Evolutionary conservation across 2,888 invertebrate genomes (phyloP).

Genomic region (Agonum fuliginosum): DNA sequence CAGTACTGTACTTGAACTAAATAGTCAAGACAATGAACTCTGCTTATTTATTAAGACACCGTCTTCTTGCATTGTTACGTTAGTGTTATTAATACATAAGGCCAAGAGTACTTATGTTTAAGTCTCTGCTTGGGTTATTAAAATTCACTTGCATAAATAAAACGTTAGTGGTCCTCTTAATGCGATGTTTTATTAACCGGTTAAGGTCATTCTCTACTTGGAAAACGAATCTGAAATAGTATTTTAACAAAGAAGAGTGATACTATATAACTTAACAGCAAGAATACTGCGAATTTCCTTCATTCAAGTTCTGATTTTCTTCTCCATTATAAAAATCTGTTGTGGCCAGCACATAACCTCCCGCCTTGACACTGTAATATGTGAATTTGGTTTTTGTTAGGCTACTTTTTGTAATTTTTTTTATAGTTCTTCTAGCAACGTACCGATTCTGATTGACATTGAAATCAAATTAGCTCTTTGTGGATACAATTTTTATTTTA

Average conservation of each 20-base stretch:
- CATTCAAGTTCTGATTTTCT: too few relatives aligned
- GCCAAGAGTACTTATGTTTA: not conserved
- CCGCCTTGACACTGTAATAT: too few relatives aligned
- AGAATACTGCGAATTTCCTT: too few relatives aligned
- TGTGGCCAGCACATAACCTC: too few relatives aligned
- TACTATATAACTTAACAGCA: too few relatives aligned
- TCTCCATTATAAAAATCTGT: too few relatives aligned
- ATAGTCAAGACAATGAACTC: constrained; percentile 50
- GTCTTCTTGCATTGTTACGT: constrained; percentile 35
- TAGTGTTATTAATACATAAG: not conserved
- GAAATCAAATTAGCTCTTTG: too few relatives aligned
- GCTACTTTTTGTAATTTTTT: too few relatives aligned
- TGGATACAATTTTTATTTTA: too few relatives aligned
- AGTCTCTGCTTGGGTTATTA: constrained; percentile 5
- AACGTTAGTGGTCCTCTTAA: not conserved
- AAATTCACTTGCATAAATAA: not conserved
- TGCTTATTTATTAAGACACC: constrained; percentile 3
- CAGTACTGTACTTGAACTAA: constrained; percentile 51
- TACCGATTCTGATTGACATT: too few relatives aligned
- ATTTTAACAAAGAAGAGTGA: not conserved
- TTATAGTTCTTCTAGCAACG: too few relatives aligned
- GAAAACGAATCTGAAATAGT: not conserved
- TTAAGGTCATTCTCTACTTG: not conserved
- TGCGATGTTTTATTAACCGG: constrained; percentile 1
- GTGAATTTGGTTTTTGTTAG: too few relatives aligned